Base-by-base conservation (phyloP, 2,797 vertebrate species). In the Nyctalus aviator region DNA sequence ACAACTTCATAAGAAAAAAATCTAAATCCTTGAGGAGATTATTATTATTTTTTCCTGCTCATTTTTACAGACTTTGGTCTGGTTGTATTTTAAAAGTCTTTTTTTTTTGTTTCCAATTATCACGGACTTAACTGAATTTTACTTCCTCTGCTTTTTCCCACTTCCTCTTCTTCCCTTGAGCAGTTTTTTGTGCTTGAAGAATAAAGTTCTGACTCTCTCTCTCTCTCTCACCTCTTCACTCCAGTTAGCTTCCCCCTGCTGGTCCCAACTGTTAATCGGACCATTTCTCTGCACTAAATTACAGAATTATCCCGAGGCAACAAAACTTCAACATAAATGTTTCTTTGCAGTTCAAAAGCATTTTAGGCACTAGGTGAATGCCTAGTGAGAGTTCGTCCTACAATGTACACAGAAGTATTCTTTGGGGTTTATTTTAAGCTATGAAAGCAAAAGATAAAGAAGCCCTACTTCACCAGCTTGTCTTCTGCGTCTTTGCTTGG, bases 251-350 rank as follows among this genome's bases (percentile, higher is more conserved):
- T 97, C 18, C 50, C 86, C 75, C 94, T 98, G 92, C 87, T 97
- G 81, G 87, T 96, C 93, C 73, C 92, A 96, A 97, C 93, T 91
- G 90, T 90, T 96, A 97, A 84, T 88, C 84, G 84, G 73, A 72
- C 90, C 13, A 84, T 96, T 97, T 97, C 93, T 97, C 96, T n/a
- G 79, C 77, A 97, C 97, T 94, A 97, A 97, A 97, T 92, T 82
- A 25, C 82, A 95, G 95, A 95, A 96, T 97, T 95, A 96, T 96
- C 96, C 95, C 59, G 93, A 94, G 94, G 96, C 96, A 96, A 96
- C 73, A 91, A 93, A 96, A 95, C 90, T 95, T 95, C 92, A 91
- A 92, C 93, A 92, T 76, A 64, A 95, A 96, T 71, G 88, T 95
- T 96, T 86, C 91, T 92, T 92, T 96, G 87, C 94, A 97, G 86